Evolutionary conservation across 2,888 invertebrate species (phyloP), one percentile per base, ranked within the genome.

Genomic region (Thera britannica): DNA sequence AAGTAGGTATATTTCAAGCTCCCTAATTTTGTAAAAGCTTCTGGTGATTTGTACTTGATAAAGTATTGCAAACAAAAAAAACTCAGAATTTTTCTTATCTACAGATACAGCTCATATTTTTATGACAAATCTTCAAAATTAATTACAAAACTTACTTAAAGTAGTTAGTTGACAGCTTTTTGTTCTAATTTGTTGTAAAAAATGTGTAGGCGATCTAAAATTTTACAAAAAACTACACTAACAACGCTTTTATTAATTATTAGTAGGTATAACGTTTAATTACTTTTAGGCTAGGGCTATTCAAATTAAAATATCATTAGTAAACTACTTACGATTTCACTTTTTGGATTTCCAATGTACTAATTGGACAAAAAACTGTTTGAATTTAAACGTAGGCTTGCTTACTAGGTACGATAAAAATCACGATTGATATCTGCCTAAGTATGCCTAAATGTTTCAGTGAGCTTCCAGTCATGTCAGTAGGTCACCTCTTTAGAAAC

Each of bases 1-100:
- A 51, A 75, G 70, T 51, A 75, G 70, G 68, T 73, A 71, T 62
- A 58, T 62, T 23, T 57, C 66, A 46, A 74, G 75, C 75, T 75
- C 71, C 63, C 72, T 72, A 71, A 48, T 59, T 67, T 51, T 55
- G 52, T 70, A 68, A 65, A 63, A 68, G 69, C 71, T 35, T 66
- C 65, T 41, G 49, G 46, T 72, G 46, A 61, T 55, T 46, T 61
- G 12, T 34, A 56, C 56, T 55, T 55, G 7, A 46, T 9, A 51
- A 49, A 49, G 11, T n/a, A 49, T 49, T n/a, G 4, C 48, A n/a
- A 49, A n/a, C 2, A 48, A 41, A 5, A 41, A 41, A 41, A 5
- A 41, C 7, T 41, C 0, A 7, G 3, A 41, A 41, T 1, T 7
- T 2, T 41, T 41, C 3, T 4, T 0, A 41, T 7, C 41, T 41